Percentiles rank a stretch among this genome's conserved stretches.
These are phyloP conservation scores for Neocrepidodera transversa DNA, from an alignment of 2,888 invertebrate species.

Conservation along the genomic window DNA sequence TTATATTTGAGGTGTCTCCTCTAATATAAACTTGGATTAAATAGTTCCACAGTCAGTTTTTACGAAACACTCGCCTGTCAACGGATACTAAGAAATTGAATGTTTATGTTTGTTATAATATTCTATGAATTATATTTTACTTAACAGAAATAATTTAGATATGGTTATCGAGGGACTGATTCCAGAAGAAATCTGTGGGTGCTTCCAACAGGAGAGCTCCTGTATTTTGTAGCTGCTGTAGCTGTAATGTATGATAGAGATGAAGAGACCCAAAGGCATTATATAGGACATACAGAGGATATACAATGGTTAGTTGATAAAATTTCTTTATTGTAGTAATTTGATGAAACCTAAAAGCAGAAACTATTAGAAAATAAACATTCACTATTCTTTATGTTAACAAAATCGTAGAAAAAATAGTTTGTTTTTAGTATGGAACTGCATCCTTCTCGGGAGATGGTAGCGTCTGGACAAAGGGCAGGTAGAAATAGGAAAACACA, in stretches of 20 bases:
- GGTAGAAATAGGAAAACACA: constrained; percentile 85
- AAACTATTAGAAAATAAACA: no score
- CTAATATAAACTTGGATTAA: no score
- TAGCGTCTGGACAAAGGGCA: constrained; percentile 88
- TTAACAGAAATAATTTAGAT: constrained; percentile 64
- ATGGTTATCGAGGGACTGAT: constrained; percentile 93
- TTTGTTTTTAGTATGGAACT: constrained; percentile 75
- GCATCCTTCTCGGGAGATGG: constrained; percentile 86
- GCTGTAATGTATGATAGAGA: constrained; percentile 88
- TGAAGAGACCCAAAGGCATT: constrained; percentile 88
- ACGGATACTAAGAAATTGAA: no score
- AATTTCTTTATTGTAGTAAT: neutral
- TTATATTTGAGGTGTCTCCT: no score
- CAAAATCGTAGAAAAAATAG: no score
- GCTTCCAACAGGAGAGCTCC: constrained; percentile 89
- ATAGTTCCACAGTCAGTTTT: no score
- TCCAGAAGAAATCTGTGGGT: constrained; percentile 90
- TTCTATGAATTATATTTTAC: no score
- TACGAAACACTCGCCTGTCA: no score
- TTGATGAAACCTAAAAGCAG: no score
- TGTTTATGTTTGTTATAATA: no score
- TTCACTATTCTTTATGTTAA: no score
- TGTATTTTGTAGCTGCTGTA: constrained; percentile 92
- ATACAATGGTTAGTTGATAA: constrained; percentile 79
- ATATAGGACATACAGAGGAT: constrained; percentile 90